phyloP scores from a whole-genome alignment of 1,140 invertebrate genomes.

The Zaprionus gabonicus region DNA sequence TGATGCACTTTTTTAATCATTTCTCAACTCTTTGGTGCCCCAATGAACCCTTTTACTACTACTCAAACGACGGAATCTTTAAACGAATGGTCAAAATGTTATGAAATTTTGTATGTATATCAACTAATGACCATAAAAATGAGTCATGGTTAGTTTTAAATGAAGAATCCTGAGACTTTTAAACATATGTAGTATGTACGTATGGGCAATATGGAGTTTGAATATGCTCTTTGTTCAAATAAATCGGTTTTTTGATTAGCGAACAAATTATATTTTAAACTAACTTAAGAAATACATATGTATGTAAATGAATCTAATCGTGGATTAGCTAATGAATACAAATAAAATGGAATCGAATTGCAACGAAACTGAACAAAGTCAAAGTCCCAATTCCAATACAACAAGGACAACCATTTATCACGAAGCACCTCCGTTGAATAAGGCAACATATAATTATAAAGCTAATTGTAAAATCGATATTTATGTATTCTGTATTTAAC shows the following conservation, averaged over 20 bases:
- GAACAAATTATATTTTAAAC: not conserved
- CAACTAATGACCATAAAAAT: no score
- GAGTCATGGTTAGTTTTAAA: no score
- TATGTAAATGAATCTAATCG: not conserved
- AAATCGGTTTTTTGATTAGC: not conserved
- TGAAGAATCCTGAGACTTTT: no score
- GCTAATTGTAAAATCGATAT: constrained; percentile 46
- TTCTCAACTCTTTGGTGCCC: no score
- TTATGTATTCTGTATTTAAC: constrained; percentile 50
- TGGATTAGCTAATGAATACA: constrained; percentile 13
- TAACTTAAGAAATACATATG: not conserved
- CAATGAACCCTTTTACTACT: no score
- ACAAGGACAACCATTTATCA: constrained; percentile 39
- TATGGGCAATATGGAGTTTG: no score
- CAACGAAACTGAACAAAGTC: constrained; percentile 52
- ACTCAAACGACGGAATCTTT: no score
- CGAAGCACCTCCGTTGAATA: constrained; percentile 47
- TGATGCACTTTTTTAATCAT: no score
- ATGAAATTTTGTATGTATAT: no score
- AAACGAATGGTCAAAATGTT: no score
- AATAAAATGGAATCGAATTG: constrained; percentile 49
- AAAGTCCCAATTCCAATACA: constrained; percentile 28
- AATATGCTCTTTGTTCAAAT: not conserved
- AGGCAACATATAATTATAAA: constrained; percentile 34
- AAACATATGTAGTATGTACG: no score